These are phyloP conservation scores for Trachops cirrhosus DNA, from an alignment of 2,797 vertebrate genomes.

Conservation along the genomic window DNA sequence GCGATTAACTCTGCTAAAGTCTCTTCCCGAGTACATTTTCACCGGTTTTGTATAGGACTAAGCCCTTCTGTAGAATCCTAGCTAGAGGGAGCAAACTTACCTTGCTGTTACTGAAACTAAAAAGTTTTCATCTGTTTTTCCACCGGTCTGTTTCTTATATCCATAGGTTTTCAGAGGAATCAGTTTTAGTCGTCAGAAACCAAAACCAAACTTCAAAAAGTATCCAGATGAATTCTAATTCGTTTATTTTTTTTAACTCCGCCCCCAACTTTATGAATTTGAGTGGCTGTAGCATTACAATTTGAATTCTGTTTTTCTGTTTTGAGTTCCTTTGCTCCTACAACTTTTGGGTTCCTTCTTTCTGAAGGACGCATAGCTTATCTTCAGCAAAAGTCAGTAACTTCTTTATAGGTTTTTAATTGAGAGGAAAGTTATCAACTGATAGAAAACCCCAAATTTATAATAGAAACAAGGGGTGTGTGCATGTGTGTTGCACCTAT, in stretches of 20 bases:
- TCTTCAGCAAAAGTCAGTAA: neutral
- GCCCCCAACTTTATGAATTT: neutral
- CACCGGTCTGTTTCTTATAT: constrained; percentile 1
- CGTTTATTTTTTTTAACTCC: neutral
- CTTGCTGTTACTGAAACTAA: constrained; percentile 51
- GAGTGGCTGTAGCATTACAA: neutral
- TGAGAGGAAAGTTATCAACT: constrained; percentile 1
- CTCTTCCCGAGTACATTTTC: neutral
- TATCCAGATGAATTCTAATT: neutral
- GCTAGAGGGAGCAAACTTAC: constrained; percentile 36
- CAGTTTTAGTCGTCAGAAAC: constrained; percentile 3
- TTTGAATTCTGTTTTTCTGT: constrained; percentile 37
- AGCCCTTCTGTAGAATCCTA: constrained; percentile 26
- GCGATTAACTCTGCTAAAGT: constrained; percentile 55
- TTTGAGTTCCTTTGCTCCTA: constrained; percentile 36
- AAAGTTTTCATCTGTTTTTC: constrained; percentile 21
- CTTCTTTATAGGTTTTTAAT: constrained; percentile 11
- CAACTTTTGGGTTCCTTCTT: neutral
- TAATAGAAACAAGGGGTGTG: neutral
- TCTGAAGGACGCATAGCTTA: neutral
- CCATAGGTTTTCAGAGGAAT: neutral
- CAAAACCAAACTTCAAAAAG: constrained; percentile 3
- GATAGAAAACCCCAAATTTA: constrained; percentile 31
- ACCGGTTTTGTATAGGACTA: constrained; percentile 45
- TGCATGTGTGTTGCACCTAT: constrained; percentile 17